Base-by-base conservation (phyloP, 2,113 vertebrate genomes). In the Gymnocephalus cernua region DNA sequence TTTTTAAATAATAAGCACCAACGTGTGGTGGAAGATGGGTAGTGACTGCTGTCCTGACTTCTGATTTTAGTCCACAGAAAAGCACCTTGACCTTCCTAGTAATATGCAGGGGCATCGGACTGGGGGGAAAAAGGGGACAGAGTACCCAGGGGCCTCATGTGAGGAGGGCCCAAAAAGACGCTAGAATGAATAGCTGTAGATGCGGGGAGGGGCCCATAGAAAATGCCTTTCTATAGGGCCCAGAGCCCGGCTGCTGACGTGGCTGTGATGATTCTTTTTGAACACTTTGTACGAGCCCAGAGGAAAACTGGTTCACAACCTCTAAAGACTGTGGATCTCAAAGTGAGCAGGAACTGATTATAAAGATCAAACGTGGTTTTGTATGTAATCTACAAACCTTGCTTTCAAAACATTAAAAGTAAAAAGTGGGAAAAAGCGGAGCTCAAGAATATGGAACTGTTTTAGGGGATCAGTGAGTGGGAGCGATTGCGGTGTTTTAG, bases 281-380 rank as follows among this genome's bases (percentile, higher is more conserved):
- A 58, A 25, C 11, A 48, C 56, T 21, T 66, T 44, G 67, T 56
- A 2, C 21, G 4, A 45, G 35, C n/a, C 2, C 4, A 57, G 23
- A 64, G 15, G 56, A 29, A 77, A 65, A 57, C 4, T 23, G 27
- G 18, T 21, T 82, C 41, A 79, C 4, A 44, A 47, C 16, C 9
- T 80, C 75, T 47, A 32, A 82, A 73, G 66, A 72, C 29, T 18
- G 21, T 15, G 3, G 66, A 67, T 66, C n/a, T 73, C 53, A 16
- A 44, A 19, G 27, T 64, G 44, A 80, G 38, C 15, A n/a, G 53
- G 45, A 65, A 66, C 53, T 50, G 4, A 25, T 50, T 65, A 27
- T 48, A 6, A 38, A 82, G 66, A 80, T 77, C 61, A 82, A 63
- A 84, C 3, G 16, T 16, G 54, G 14, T 45, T 74, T 51, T 85